phyloP scores from a whole-genome alignment of 1,140 invertebrate species.

The Drosophila repletoides region DNA sequence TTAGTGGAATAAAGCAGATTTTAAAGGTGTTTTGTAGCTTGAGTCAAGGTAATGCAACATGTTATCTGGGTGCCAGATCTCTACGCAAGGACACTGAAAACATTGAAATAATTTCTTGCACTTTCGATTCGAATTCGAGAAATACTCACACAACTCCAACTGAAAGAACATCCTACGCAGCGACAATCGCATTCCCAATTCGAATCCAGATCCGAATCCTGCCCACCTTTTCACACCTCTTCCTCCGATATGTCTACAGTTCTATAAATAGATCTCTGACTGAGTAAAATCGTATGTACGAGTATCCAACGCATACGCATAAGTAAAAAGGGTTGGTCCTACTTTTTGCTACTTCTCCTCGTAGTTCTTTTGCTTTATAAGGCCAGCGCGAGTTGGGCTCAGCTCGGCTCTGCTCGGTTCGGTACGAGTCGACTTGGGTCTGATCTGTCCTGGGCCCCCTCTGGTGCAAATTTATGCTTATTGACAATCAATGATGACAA shows the following conservation, averaged over 20 bases:
- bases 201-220: not conserved
- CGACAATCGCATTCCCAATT: slow-evolving; percentile 19
- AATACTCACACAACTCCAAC: slow-evolving; percentile 16
- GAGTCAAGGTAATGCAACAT: slow-evolving; percentile 25
- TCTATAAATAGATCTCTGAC: slow-evolving; percentile 30
- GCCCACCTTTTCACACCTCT: not conserved
- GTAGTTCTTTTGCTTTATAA: slow-evolving; percentile 8
- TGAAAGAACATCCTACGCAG: slow-evolving; percentile 45
- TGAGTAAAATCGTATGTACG: not conserved
- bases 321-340: slow-evolving; percentile 33
- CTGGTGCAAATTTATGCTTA: slow-evolving; percentile 81
- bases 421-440: no score
- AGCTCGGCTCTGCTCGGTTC: no score
- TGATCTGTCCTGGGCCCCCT: slow-evolving; percentile 48
- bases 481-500: slow-evolving; percentile 82
- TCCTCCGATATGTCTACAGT: no score
- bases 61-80: slow-evolving; percentile 47
- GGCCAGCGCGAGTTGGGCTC: not conserved
- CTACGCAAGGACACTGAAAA: slow-evolving; percentile 43
- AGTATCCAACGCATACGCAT: slow-evolving; percentile 17
- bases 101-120: slow-evolving; percentile 47
- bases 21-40: slow-evolving; percentile 3
- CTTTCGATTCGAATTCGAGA: no score
- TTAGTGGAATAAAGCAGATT: not conserved
- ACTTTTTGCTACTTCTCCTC: slow-evolving; percentile 26